These are phyloP conservation scores for Lobophora halterata DNA, from an alignment of 2,888 invertebrate species.

Conservation along the genomic window DNA sequence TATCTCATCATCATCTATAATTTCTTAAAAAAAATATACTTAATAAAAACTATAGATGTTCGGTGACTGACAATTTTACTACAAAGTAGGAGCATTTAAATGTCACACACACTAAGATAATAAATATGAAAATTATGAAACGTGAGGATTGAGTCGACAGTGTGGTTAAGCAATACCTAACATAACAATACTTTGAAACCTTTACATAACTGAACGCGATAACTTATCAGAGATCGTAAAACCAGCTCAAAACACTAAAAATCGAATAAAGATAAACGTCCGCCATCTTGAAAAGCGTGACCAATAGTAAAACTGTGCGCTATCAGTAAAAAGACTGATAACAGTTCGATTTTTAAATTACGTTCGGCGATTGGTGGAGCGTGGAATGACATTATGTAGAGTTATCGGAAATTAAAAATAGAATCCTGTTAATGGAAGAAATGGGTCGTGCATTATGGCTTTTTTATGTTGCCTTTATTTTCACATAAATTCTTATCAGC, in stretches of 20 bases:
- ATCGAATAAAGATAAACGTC: conserved; percentile 56
- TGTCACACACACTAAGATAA: no score
- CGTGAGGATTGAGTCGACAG: no score
- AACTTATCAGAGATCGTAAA: conserved; percentile 55
- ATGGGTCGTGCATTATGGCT: conserved; percentile 44
- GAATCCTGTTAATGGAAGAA: conserved; percentile 56
- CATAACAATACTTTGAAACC: conserved; percentile 20
- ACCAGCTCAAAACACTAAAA: conserved; percentile 57
- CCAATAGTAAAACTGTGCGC: conserved; percentile 61
- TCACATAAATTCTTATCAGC: conserved; percentile 15
- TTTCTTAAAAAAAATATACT: no score
- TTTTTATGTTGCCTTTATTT: conserved; percentile 37
- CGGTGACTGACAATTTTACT: no score
- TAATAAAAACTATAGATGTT: no score
- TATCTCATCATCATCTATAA: no score
- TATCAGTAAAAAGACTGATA: conserved; percentile 67
- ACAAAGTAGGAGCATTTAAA: no score
- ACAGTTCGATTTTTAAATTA: conserved; percentile 69
- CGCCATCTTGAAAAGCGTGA: conserved; percentile 71
- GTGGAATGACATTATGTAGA: conserved; percentile 42
- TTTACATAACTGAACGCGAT: conserved; percentile 45
- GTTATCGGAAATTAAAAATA: conserved; percentile 61
- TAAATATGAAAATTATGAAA: no score
- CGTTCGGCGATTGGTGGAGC: conserved; percentile 56
- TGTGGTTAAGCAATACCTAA: conserved; percentile 5